These are phyloP conservation scores for Baryphthengus martii DNA, from an alignment of 2,113 vertebrate species.

Conservation along the genomic window DNA sequence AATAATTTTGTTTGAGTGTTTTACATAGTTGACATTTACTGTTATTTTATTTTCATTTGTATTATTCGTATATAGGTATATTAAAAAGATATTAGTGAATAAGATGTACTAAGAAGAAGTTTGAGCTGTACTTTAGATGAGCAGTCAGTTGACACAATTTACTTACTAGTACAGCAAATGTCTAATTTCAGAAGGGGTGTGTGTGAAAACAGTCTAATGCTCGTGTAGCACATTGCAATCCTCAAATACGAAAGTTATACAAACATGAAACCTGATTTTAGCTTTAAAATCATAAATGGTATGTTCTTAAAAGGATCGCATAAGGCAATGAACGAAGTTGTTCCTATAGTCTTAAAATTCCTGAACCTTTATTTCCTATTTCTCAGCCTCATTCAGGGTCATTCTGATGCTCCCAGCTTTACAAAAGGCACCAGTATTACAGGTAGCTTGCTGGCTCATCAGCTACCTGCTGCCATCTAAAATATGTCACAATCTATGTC, in stretches of 20 bases:
- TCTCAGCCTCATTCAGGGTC: neutral
- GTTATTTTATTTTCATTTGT: neutral
- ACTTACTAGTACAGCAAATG: neutral
- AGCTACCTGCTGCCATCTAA: neutral
- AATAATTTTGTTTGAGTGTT: neutral
- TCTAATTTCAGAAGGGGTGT: neutral
- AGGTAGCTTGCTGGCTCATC: neutral
- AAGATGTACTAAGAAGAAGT: neutral
- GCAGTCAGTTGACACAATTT: neutral
- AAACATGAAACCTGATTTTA: neutral
- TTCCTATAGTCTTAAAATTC: neutral
- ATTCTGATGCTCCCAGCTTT: neutral
- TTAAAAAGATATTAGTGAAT: neutral
- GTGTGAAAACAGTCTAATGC: neutral
- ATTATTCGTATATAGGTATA: neutral
- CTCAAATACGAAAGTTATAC: neutral
- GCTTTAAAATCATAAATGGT: neutral
- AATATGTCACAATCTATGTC: neutral
- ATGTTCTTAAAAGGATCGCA: neutral
- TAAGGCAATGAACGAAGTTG: neutral
- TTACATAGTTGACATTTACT: neutral
- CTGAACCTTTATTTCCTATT: neutral
- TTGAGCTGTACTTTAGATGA: neutral
- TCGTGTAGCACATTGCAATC: neutral
- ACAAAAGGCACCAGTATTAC: neutral